Percentiles rank a stretch among this genome's conserved stretches.
Evolutionary conservation across 2,797 vertebrate species (phyloP).

Genomic region (Otolemur crassicaudatus): DNA sequence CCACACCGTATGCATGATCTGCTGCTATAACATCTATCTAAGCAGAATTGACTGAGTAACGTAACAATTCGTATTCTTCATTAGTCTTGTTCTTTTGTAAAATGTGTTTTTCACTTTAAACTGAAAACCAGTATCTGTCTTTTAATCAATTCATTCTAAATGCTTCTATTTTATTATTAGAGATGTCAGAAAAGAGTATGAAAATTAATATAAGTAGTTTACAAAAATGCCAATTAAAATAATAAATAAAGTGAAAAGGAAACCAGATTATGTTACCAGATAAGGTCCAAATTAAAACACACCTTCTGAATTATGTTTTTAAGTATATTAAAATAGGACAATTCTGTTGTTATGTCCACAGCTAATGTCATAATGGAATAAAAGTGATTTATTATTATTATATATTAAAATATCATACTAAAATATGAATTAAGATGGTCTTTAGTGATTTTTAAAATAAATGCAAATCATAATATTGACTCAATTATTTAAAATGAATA

Average conservation of each 20-base stretch:
- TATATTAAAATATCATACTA: neutral
- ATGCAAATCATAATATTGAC: conserved; percentile 46
- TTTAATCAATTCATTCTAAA: conserved; percentile 23
- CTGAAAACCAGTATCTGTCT: neutral
- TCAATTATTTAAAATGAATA: neutral
- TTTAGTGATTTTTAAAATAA: conserved; percentile 38
- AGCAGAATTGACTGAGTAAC: neutral
- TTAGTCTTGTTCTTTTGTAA: neutral
- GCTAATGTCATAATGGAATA: neutral
- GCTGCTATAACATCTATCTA: neutral
- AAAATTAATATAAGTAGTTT: conserved; percentile 20
- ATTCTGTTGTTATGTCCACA: neutral
- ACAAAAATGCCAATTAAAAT: conserved; percentile 49
- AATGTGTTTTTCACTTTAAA: conserved; percentile 48
- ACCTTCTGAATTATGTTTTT: neutral
- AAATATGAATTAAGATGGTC: conserved; percentile 40
- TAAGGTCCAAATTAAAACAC: conserved; percentile 20
- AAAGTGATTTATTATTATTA: conserved; percentile 40
- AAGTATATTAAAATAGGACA: conserved; percentile 26
- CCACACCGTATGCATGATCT: rapidly evolving
- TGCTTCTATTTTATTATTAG: neutral
- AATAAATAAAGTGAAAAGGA: conserved; percentile 46
- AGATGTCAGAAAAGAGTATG: conserved; percentile 23
- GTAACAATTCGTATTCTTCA: neutral
- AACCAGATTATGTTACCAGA: neutral